Base-by-base conservation (phyloP, 1,140 invertebrate genomes). In the Pissodes strobi region DNA sequence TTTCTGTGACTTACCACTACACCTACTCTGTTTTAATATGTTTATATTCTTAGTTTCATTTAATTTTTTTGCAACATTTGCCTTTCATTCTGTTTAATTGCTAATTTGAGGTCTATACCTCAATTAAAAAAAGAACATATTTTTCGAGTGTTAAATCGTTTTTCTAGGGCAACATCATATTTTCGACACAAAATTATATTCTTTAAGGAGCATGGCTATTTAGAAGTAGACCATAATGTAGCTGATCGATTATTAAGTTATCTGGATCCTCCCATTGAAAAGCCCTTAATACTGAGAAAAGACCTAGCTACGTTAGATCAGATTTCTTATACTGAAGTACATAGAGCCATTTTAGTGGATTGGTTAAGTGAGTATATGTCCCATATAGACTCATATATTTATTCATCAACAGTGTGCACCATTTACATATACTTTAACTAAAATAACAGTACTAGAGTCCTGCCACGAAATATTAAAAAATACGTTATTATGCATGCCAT, bases 361-460 rank as follows among this genome's bases (percentile, higher is more conserved):
- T 64, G 61, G 61, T 43, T 65, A 43, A 58, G 63, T 65, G 43
- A 51, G 63, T n/a, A 2, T 12, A 12, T 21, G 6, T 51, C 18
- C 4, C n/a, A 30, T 15, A 51, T 41, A 48, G 48, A 48, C 43
- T n/a, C 17, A 1, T 64, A 51, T 23, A 34, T 19, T 18, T 41
- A 12, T 61, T 43, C 2, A 48, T 0, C 8, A 43, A 65, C 30
- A 65, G 13, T 56, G 23, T 59, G 52, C 18, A 65, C 13, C 64
- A 67, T 65, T 62, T 46, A 27, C 19, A 39, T 58, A 22, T 63
- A n/a, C n/a, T 65, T 12, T 51, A 38, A 15, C 15, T 18, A 37
- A 64, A 63, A 53, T 63, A 67, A 56, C 58, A 67, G 66, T 58
- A 12, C 18, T n/a, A n/a, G n/a, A n/a, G n/a, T n/a, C n/a, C n/a